phyloP scores from a whole-genome alignment of 2,797 vertebrate species.

The Pachyuromys duprasi region DNA sequence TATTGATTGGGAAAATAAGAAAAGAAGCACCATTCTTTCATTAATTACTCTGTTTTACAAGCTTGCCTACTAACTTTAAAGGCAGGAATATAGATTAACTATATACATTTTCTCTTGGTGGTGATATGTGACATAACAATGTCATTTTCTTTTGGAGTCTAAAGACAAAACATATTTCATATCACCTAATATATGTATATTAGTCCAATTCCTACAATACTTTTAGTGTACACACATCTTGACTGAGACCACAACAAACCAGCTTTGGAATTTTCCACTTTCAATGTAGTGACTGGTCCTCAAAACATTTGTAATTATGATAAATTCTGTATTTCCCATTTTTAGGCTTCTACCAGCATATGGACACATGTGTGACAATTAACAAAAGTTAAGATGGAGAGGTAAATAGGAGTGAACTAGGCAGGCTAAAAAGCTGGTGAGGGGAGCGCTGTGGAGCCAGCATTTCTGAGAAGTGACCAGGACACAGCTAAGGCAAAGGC shows the following conservation, averaged over 20 bases:
- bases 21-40: background rate
- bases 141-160: background rate
- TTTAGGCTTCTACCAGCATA: background rate
- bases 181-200: background rate
- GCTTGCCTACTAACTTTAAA: background rate
- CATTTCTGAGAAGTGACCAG: background rate
- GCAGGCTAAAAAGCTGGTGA: background rate
- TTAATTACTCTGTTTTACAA: background rate
- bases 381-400: background rate
- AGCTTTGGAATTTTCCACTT: background rate
- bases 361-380: background rate
- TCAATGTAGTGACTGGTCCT: background rate
- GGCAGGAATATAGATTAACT: background rate
- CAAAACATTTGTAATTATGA: background rate
- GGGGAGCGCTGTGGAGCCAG: background rate
- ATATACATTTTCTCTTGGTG: background rate
- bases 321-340: background rate
- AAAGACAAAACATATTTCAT: background rate
- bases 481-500: background rate
- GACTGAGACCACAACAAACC: background rate
- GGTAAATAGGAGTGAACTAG: background rate
- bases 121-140: background rate
- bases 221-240: background rate
- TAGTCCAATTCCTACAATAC: background rate
- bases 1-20: background rate